These are phyloP conservation scores for Sorex araneus DNA, from an alignment of 2,113 vertebrate genomes.

Conservation along the genomic window DNA sequence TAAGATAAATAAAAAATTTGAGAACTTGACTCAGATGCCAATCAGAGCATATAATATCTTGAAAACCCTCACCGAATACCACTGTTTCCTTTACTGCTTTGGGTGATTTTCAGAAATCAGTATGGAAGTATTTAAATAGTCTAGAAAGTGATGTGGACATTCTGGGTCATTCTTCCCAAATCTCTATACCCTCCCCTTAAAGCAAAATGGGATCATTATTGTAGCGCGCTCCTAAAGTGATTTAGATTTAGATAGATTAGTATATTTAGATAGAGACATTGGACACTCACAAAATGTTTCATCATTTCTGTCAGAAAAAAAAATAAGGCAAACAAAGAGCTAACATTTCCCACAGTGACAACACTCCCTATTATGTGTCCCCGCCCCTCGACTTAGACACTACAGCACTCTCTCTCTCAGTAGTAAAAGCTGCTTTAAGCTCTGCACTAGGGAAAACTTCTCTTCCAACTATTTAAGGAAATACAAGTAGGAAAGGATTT, in stretches of 20 bases:
- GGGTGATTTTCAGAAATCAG: not conserved
- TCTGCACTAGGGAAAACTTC: not conserved
- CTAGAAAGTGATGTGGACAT: not conserved
- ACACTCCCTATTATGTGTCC: not conserved
- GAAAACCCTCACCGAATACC: not conserved
- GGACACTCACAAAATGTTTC: not conserved
- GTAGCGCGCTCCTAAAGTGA: not conserved
- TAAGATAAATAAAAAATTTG: not conserved
- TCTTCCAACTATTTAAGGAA: not conserved
- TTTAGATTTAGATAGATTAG: not conserved
- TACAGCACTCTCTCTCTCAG: not conserved
- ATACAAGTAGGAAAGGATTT: not conserved
- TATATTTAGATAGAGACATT: not conserved
- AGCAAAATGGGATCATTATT: not conserved
- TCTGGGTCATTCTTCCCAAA: not conserved
- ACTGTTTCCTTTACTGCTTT: not conserved
- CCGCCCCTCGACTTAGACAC: not conserved
- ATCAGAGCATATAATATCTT: not conserved
- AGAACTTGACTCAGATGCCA: not conserved
- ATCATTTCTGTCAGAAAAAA: not conserved
- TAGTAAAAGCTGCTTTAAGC: not conserved
- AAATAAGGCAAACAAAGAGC: not conserved
- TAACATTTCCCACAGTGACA: not conserved
- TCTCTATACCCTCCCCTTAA: not conserved
- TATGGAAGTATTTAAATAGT: conserved; percentile 31